Evolutionary conservation across 2,888 invertebrate genomes (phyloP).

Genomic region (Conus canariensis): DNA sequence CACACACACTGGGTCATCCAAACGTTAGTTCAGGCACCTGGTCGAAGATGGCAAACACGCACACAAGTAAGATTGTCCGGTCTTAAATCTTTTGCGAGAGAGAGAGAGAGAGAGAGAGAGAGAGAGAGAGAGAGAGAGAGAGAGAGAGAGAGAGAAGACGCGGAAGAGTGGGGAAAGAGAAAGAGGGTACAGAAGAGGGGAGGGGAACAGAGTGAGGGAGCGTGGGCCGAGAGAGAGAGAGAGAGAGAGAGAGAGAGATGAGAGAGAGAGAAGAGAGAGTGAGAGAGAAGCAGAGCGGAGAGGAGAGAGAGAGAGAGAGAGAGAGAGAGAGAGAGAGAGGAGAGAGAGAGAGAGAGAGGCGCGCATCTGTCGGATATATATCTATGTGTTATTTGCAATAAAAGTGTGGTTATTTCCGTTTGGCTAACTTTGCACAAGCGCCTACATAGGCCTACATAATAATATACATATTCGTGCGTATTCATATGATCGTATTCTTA

Average conservation of each 20-base stretch:
- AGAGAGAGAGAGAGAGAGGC: too few relatives aligned
- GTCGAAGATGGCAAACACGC: background rate
- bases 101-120: background rate
- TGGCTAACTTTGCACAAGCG: too few relatives aligned
- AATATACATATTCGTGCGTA: too few relatives aligned
- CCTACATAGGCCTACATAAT: too few relatives aligned
- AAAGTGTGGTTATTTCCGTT: too few relatives aligned
- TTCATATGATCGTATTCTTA: too few relatives aligned
- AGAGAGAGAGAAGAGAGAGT: too few relatives aligned
- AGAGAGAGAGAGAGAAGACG: background rate
- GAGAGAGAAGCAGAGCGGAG: background rate
- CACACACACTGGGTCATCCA: background rate
- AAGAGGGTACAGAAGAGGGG: background rate
- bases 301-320: background rate
- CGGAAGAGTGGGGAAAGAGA: background rate
- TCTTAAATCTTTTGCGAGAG: background rate
- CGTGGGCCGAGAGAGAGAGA: background rate
- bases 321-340: slow-evolving; percentile 7
- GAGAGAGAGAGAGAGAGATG: background rate
- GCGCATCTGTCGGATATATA: too few relatives aligned
- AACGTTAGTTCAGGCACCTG: background rate
- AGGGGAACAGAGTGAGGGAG: too few relatives aligned
- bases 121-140: background rate
- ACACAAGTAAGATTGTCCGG: background rate
- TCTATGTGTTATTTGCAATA: too few relatives aligned